These are phyloP conservation scores for Parnassius apollo DNA, from an alignment of 2,888 invertebrate genomes.

Conservation along the genomic window DNA sequence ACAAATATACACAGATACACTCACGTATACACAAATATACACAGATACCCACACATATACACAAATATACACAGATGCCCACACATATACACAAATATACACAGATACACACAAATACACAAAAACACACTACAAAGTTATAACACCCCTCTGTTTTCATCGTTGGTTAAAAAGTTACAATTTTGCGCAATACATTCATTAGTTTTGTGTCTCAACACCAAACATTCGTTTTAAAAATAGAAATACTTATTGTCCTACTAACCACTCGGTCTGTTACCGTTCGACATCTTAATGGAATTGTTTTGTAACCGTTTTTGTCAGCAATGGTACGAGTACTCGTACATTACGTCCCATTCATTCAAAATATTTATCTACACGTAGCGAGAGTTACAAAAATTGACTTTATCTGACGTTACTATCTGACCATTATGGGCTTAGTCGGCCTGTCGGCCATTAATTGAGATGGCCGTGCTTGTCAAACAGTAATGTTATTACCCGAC, in stretches of 20 bases:
- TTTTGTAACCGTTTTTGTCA: not conserved
- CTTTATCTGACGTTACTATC: conserved; percentile 23
- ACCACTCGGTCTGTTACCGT: not conserved
- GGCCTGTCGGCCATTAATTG: conserved; percentile 13
- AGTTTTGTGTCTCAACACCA: too few species aligned
- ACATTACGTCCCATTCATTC: not conserved
- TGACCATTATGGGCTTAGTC: conserved; percentile 11
- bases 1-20: too few species aligned
- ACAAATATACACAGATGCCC: too few species aligned
- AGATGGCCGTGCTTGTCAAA: conserved; percentile 10
- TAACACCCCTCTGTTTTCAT: too few species aligned
- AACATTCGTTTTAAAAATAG: not conserved
- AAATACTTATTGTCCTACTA: not conserved
- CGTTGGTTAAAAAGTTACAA: too few species aligned
- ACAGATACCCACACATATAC: too few species aligned
- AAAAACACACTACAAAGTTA: too few species aligned
- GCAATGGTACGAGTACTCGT: not conserved
- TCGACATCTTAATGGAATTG: not conserved
- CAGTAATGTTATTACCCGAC: conserved; percentile 9
- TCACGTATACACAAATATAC: too few species aligned
- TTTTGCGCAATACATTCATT: too few species aligned
- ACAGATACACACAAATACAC: too few species aligned
- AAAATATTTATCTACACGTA: too few species aligned
- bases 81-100: too few species aligned
- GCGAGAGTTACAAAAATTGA: conserved; percentile 1